These are phyloP conservation scores for Gymnodraco acuticeps DNA, from an alignment of 2,797 vertebrate genomes.

Conservation along the genomic window DNA sequence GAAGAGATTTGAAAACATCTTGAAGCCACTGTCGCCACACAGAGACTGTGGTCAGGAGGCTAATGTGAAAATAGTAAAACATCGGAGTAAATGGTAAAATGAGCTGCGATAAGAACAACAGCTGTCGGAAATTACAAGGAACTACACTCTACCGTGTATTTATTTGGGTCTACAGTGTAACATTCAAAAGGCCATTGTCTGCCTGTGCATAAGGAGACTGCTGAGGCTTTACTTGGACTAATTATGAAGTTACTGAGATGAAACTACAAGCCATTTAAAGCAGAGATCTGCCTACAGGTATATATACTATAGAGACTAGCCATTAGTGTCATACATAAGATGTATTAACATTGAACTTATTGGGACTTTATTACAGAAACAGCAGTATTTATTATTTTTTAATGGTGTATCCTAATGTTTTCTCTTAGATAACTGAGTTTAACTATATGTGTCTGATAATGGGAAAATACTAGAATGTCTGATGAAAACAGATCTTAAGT, in stretches of 20 bases:
- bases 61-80: conserved; percentile 65
- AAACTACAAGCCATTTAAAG: background rate
- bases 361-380: background rate
- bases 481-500: background rate
- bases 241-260: background rate
- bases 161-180: background rate
- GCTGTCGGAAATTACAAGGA: conserved; percentile 46
- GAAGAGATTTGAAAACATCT: conserved; percentile 84
- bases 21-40: conserved; percentile 75
- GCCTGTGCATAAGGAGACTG: background rate
- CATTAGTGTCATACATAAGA: background rate
- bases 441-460: background rate
- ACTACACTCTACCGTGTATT: background rate
- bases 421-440: background rate
- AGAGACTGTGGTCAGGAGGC: conserved; percentile 73
- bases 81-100: conserved; percentile 19
- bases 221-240: background rate
- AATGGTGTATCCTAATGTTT: background rate
- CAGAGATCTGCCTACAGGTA: background rate
- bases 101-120: conserved; percentile 52
- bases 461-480: background rate
- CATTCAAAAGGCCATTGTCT: conserved; percentile 29
- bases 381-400: background rate
- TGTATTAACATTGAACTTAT: background rate
- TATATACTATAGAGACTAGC: background rate